Evolutionary conservation across 2,113 vertebrate genomes (phyloP), one percentile per base, ranked within the genome.

Genomic region (Heterotis niloticus): DNA sequence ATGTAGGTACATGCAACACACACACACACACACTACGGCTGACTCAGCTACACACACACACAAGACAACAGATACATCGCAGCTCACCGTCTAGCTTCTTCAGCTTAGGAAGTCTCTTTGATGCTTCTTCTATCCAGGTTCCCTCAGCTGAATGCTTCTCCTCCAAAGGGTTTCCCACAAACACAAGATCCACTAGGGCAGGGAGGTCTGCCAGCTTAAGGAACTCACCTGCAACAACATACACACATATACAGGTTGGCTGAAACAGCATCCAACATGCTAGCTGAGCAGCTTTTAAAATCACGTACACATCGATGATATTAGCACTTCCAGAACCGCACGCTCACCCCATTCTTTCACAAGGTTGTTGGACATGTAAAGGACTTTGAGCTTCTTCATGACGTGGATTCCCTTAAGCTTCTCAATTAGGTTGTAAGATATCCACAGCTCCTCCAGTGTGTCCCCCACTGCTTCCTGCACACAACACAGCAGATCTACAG

Each of bases 341-440:
- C 5, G 26, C 94, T 92, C 87, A 99, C 97, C 95, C 98, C 97
- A 99, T 14, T 99, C 97, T 89, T 98, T 99, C 73, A 99, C 98
- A 81, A 95, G 89, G 89, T 99, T 99, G 90, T 99, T 98, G 82
- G 97, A 97, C 93, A 99, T 99, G 86, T 98, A 98, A 65, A 99
- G 93, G 84, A 99, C 93, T 85, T 88, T 94, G 74, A 99, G 85
- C 65, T 96, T 97, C 90, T 94, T 98, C 95, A 99, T 94, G 34
- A 92, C 92, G 64, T 94, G 92, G 79, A 99, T 94, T 68, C 97
- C 97, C 84, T 94, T 97, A 85, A 99, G 90, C 83, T 98, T 99
- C 85, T 99, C 98, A 75, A 99, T 97, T 79, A 93, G 90, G 88
- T 99, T 99, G 85, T 97, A 99, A 0, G 98, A 99, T 83, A 99